Base-by-base conservation (phyloP, 2,888 invertebrate species). In the Chymomyza caudatula region DNA sequence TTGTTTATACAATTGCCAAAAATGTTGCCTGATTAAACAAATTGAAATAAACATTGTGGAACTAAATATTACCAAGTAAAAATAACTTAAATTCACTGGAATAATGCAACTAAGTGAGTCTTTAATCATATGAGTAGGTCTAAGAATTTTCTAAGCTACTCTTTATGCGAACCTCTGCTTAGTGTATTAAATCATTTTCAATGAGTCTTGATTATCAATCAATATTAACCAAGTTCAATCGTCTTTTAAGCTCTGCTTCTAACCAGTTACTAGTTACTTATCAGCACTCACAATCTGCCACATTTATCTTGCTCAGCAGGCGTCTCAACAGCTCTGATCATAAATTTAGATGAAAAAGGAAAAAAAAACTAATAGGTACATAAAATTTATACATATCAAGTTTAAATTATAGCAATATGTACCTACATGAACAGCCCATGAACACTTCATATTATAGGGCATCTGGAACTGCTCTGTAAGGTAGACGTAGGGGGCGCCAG, bases 241-340 rank as follows among this genome's bases (percentile, higher is more conserved):
- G 60, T 51, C 57, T 62, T 71, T 49, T 44, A 54, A 58, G 56
- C 57, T 71, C 76, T 74, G 59, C 6, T 2, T 29, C 8, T 17
- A 25, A 19, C 25, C 13, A 71, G 60, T 56, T 63, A 60, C 62
- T 62, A 60, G 58, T 20, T 77, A 71, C 62, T 74, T 65, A 79
- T 79, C 80, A 67, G 52, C 59, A 54, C 55, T 20, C 42, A 57
- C 69, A 66, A 80, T 78, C 84, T 74, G 23, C 19, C 51, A 78
- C 78, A 79, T 83, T 80, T 74, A 80, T 80, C 79, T 70, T 69
- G 67, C 65, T 44, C 49, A 60, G 53, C 57, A 76, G 83, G 81
- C 83, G 70, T 62, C 78, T 79, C 81, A 83, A 78, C 79, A 83
- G 63, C 76, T 80, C 55, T 61, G 58, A 63, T 62, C 64, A 78